Percentiles rank a stretch among this genome's conserved stretches.
These are phyloP conservation scores for Drosophila melanica DNA, from an alignment of 1,140 invertebrate species.

Conservation along the genomic window DNA sequence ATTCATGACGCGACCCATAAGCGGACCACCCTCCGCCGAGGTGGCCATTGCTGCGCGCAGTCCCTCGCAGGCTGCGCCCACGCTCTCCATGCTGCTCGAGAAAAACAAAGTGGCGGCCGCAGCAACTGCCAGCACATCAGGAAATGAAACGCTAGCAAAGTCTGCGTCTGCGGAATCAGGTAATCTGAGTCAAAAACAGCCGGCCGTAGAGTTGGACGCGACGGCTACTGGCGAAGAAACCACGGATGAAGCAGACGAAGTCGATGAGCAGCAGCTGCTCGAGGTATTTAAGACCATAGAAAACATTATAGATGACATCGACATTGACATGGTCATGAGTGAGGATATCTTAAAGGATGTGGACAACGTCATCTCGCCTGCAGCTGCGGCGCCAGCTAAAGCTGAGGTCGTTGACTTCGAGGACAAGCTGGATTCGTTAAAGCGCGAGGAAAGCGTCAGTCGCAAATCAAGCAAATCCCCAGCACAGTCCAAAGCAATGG, in stretches of 20 bases:
- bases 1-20: slow-evolving; percentile 67
- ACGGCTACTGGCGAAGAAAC: slow-evolving; percentile 22
- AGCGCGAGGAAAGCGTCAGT: slow-evolving; percentile 43
- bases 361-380: slow-evolving; percentile 52
- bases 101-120: slow-evolving; percentile 85
- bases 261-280: slow-evolving; percentile 71
- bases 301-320: slow-evolving; percentile 79
- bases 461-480: slow-evolving; percentile 19
- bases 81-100: slow-evolving; percentile 88
- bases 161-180: background rate
- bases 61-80: slow-evolving; percentile 87
- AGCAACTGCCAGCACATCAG: slow-evolving; percentile 74
- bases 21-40: slow-evolving; percentile 56
- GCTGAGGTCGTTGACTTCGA: slow-evolving; percentile 59
- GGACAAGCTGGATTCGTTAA: slow-evolving; percentile 57
- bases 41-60: slow-evolving; percentile 56
- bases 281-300: slow-evolving; percentile 77
- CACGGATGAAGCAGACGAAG: slow-evolving; percentile 51
- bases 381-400: slow-evolving; percentile 29
- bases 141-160: slow-evolving; percentile 6
- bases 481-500: slow-evolving; percentile 38
- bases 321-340: slow-evolving; percentile 75
- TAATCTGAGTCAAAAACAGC: slow-evolving; percentile 13
- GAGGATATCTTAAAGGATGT: slow-evolving; percentile 75
- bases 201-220: slow-evolving; percentile 26